Evolutionary conservation across 2,113 vertebrate species (phyloP).

Genomic region (Pagrus major): DNA sequence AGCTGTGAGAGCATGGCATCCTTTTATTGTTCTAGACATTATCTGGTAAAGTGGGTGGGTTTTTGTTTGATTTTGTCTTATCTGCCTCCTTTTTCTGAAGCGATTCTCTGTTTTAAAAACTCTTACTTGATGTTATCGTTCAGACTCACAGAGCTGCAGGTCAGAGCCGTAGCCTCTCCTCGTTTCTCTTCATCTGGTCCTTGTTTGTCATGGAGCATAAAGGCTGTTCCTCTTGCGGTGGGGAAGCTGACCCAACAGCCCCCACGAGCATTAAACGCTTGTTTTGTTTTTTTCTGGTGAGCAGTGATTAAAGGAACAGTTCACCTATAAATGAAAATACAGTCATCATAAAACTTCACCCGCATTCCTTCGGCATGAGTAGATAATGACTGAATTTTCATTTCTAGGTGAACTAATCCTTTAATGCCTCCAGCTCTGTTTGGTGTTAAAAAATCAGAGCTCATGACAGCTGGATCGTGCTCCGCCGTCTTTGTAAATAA

Average conservation of each 20-base stretch:
- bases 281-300: constrained; percentile 31
- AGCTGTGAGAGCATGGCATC: neutral
- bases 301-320: neutral
- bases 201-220: constrained; percentile 65
- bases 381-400: too few relatives aligned
- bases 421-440: constrained; percentile 36
- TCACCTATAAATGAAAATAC: too few relatives aligned
- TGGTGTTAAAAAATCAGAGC: constrained; percentile 46
- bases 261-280: constrained; percentile 9
- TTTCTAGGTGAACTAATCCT: too few relatives aligned
- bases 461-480: constrained; percentile 46
- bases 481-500: constrained; percentile 53
- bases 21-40: neutral
- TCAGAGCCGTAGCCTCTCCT: constrained; percentile 33
- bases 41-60: neutral
- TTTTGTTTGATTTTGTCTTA: neutral
- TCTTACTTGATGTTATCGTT: constrained; percentile 19
- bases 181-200: constrained; percentile 71
- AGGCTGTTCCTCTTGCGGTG: constrained; percentile 44
- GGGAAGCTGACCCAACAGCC: constrained; percentile 28
- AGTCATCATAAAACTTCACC: too few relatives aligned
- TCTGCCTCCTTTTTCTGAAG: neutral
- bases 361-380: too few relatives aligned
- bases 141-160: constrained; percentile 13
- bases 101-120: constrained; percentile 5